Conservation (phyloP, 2,888 invertebrate species). For the Trichogramma evanescens region DNA sequence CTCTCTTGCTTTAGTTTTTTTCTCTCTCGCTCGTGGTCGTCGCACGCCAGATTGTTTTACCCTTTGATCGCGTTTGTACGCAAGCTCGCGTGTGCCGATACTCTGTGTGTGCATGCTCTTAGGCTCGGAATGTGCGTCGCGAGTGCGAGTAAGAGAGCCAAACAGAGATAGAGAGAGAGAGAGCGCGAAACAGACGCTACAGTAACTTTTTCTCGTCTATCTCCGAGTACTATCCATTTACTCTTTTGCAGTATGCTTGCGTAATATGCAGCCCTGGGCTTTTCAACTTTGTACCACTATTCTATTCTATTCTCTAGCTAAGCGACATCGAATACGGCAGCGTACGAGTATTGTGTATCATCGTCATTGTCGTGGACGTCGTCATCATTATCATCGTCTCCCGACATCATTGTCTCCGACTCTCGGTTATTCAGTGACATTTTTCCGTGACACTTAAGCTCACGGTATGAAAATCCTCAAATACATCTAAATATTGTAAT, state of each 20-base stretch:
- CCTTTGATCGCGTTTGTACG: conserved; percentile 33
- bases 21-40: conserved; percentile 26
- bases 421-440: conserved; percentile 21
- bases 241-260: neutral
- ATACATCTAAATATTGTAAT: no score
- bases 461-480: no score
- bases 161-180: no score
- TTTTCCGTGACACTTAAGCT: no score
- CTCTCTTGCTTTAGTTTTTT: conserved; percentile 25
- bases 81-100: conserved; percentile 24
- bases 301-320: conserved; percentile 1
- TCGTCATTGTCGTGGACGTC: conserved; percentile 24
- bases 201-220: conserved; percentile 4
- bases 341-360: no score
- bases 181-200: conserved; percentile 27
- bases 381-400: conserved; percentile 21
- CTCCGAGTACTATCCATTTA: conserved; percentile 2
- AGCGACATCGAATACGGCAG: conserved; percentile 5
- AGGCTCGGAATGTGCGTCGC: neutral
- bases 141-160: no score
- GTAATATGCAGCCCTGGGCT: neutral
- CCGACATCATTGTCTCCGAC: conserved; percentile 9
- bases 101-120: conserved; percentile 21
- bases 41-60: conserved; percentile 45
- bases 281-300: conserved; percentile 4